These are phyloP conservation scores for Paraescarpia echinospica DNA, from an alignment of 1,140 invertebrate genomes.

Conservation along the genomic window DNA sequence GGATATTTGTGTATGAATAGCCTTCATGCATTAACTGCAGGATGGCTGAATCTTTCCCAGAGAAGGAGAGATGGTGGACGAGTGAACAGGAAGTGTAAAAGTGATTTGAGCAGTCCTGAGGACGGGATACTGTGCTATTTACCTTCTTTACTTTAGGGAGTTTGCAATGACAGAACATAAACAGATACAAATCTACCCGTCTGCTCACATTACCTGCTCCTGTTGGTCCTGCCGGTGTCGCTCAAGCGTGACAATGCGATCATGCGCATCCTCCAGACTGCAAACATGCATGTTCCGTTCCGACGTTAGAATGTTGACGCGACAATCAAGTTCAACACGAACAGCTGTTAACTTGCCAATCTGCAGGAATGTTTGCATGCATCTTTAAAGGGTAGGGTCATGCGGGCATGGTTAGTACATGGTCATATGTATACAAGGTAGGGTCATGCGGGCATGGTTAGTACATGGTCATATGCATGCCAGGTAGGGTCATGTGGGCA, in stretches of 20 bases:
- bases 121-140: too few relatives aligned
- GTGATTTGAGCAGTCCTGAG: too few relatives aligned
- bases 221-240: slow-evolving; percentile 83
- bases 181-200: background rate
- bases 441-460: background rate
- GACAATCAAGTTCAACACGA: slow-evolving; percentile 79
- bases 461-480: background rate
- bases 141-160: background rate
- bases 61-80: too few relatives aligned
- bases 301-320: slow-evolving; percentile 67
- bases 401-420: background rate
- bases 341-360: slow-evolving; percentile 81
- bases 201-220: slow-evolving; percentile 58
- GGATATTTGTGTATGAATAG: too few relatives aligned
- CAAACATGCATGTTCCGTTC: slow-evolving; percentile 78
- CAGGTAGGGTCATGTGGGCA: background rate
- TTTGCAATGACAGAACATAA: background rate
- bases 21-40: too few relatives aligned
- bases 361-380: slow-evolving; percentile 51
- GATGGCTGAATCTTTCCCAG: too few relatives aligned
- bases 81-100: too few relatives aligned
- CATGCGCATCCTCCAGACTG: slow-evolving; percentile 83
- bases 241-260: slow-evolving; percentile 82
- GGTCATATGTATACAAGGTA: background rate
- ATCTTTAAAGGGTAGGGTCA: background rate